A percentile compares a stretch with the other conserved stretches of the same genome.
Conservation (phyloP, 2,113 vertebrate genomes). For the Bufo gargarizans region DNA sequence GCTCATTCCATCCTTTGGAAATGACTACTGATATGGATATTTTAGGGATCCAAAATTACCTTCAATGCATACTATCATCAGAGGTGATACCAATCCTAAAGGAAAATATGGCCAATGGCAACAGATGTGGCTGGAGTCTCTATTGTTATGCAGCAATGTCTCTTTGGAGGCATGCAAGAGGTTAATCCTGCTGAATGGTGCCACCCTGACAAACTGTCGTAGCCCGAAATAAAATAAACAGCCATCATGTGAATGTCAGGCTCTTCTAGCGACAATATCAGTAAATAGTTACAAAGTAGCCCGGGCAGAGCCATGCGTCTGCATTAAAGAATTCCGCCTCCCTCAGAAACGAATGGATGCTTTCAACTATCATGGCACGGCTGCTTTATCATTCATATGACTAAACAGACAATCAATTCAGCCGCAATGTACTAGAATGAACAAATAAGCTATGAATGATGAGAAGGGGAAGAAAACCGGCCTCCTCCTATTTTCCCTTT, state of each 20-base stretch:
- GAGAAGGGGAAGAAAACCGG: slow-evolving; percentile 91
- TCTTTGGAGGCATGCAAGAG: neutral
- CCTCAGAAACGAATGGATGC: slow-evolving; percentile 77
- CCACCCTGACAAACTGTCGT: slow-evolving; percentile 22
- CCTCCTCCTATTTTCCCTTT: slow-evolving; percentile 81
- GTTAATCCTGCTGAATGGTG: neutral
- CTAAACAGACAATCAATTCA: slow-evolving; percentile 98
- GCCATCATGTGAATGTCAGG: slow-evolving; percentile 41
- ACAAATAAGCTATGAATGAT: slow-evolving; percentile 96
- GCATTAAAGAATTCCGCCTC: slow-evolving; percentile 72
- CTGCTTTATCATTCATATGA: slow-evolving; percentile 93
- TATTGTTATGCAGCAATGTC: neutral
- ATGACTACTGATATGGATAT: neutral
- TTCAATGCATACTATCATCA: neutral
- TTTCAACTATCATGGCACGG: slow-evolving; percentile 82
- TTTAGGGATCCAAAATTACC: neutral
- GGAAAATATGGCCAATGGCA: neutral
- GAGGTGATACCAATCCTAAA: neutral
- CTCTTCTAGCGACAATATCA: slow-evolving; percentile 25
- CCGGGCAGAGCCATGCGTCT: slow-evolving; percentile 62
- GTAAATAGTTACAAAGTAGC: slow-evolving; percentile 49
- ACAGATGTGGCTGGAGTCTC: neutral
- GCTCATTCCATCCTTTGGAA: no score
- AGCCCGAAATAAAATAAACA: slow-evolving; percentile 32
- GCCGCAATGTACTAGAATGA: slow-evolving; percentile 89